These are phyloP conservation scores for Leptopilina syphax DNA, from an alignment of 2,888 invertebrate species.

Conservation along the genomic window DNA sequence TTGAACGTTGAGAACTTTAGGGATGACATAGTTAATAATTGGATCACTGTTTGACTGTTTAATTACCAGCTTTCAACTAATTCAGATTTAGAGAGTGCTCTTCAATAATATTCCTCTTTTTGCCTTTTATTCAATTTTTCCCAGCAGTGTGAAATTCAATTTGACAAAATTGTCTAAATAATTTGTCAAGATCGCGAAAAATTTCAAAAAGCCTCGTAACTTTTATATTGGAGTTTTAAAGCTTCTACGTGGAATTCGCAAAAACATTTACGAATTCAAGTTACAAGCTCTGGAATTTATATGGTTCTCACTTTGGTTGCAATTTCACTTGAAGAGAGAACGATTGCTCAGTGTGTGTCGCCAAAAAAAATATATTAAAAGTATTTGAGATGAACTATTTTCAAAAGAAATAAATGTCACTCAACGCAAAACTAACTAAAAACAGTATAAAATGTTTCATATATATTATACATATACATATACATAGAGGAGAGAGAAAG, in stretches of 20 bases:
- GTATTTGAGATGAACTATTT: conserved; percentile 2
- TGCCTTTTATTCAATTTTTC: too few relatives aligned
- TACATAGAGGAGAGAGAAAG: too few relatives aligned
- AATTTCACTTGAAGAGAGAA: conserved; percentile 4
- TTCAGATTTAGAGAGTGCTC: too few relatives aligned
- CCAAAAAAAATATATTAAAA: conserved; percentile 5
- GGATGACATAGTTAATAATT: too few relatives aligned
- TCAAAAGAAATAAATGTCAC: conserved; percentile 7
- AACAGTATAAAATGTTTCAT: conserved; percentile 4
- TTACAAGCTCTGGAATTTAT: conserved; percentile 17
- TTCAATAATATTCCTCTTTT: too few relatives aligned
- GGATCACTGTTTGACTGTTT: too few relatives aligned
- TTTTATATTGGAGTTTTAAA: conserved; percentile 17
- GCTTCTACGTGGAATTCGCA: conserved; percentile 17
- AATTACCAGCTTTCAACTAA: too few relatives aligned
- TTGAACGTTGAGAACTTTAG: too few relatives aligned
- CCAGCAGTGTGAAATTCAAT: too few relatives aligned
- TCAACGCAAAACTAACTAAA: neutral
- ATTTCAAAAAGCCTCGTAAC: conserved; percentile 13
- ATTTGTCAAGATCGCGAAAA: neutral
- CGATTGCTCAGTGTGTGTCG: neutral
- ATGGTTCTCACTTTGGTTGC: conserved; percentile 20
- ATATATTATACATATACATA: too few relatives aligned
- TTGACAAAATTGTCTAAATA: conserved; percentile 2
- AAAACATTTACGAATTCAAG: conserved; percentile 20